Percentiles rank a stretch among this genome's conserved stretches.
Evolutionary conservation across 2,113 vertebrate species (phyloP).

Genomic region (Sinocyclocheilus anophthalmus): DNA sequence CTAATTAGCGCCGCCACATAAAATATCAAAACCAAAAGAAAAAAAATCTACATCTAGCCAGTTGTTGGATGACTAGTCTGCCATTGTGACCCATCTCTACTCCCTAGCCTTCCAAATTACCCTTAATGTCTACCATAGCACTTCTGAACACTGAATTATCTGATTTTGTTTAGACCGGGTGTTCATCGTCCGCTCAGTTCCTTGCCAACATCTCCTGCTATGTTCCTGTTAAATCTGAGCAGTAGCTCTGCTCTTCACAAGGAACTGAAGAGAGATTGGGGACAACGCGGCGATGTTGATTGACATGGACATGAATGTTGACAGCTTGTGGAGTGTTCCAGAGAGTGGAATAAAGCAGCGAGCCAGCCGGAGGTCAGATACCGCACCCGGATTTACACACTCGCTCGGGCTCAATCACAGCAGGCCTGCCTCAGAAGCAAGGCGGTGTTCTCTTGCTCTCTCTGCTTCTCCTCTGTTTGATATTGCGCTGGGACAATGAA

Average conservation of each 20-base stretch:
- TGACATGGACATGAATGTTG: slow-evolving; percentile 55
- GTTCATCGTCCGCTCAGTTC: background rate
- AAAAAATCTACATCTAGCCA: background rate
- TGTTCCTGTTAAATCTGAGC: background rate
- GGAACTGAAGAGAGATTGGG: slow-evolving; percentile 4
- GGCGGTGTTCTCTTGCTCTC: background rate
- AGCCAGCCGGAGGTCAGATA: slow-evolving; percentile 32
- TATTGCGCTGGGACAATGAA: slow-evolving; percentile 19
- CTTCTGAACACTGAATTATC: background rate
- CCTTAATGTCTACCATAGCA: background rate
- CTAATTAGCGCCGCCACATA: background rate
- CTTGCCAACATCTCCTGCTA: slow-evolving; percentile 16
- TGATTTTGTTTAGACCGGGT: background rate
- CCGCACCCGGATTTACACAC: slow-evolving; percentile 1
- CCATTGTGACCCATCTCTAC: background rate
- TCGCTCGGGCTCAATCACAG: background rate
- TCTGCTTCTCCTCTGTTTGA: slow-evolving; percentile 29
- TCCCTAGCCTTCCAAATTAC: background rate
- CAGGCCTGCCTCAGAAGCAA: background rate
- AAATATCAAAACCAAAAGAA: background rate
- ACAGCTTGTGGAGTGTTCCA: slow-evolving; percentile 49
- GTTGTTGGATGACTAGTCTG: background rate
- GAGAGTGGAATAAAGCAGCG: slow-evolving; percentile 41
- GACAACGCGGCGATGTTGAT: slow-evolving; percentile 49
- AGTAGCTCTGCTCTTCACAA: slow-evolving; percentile 27